Evolutionary conservation across 2,888 invertebrate genomes (phyloP), one percentile per base, ranked within the genome.

Genomic region (Ormyrus thymus): DNA sequence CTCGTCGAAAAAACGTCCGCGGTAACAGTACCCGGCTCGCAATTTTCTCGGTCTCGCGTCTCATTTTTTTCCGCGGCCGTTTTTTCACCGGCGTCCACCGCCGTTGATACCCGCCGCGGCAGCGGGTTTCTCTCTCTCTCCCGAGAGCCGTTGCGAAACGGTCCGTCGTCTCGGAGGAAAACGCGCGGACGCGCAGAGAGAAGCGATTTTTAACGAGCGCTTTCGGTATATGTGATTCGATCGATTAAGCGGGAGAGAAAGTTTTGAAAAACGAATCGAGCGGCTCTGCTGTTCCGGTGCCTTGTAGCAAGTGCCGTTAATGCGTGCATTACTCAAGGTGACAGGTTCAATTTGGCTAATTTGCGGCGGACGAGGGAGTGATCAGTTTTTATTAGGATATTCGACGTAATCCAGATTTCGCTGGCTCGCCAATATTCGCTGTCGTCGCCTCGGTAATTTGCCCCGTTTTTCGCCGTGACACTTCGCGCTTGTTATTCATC

Each of bases 321-420:
- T 66, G 58, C 59, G 53, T 61, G 59, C 13, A 75, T 66, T 51
- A 75, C 55, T 75, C 66, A 53, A 61, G 53, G 51, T 46, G 29
- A 13, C 6, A 61, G 58, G 58, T 64, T 65, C 62, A 62, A 61
- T 76, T 75, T 53, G 59, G 68, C 51, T 73, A 46, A 53, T 72
- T 65, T 65, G 58, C 10, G 15, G 7, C 11, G 45, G 13, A 43
- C 66, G 66, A 45, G 66, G 50, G 45, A 13, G 8, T 6, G 62
- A 29, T 59, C 29, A 8, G 46, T 65, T 58, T 71, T 77, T 71
- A 77, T 77, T 77, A 46, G 50, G 46, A 65, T 59, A 46, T 29
- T 51, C 29, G 50, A 71, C 48, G n/a, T 9, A 15, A 77, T 65
- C 58, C 65, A 53, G 65, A 70, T 46, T 5, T 51, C 11, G 10